Percentiles rank a stretch among this genome's conserved stretches.
Evolutionary conservation across 2,113 vertebrate genomes (phyloP).

Genomic region (Xenopus laevis): DNA sequence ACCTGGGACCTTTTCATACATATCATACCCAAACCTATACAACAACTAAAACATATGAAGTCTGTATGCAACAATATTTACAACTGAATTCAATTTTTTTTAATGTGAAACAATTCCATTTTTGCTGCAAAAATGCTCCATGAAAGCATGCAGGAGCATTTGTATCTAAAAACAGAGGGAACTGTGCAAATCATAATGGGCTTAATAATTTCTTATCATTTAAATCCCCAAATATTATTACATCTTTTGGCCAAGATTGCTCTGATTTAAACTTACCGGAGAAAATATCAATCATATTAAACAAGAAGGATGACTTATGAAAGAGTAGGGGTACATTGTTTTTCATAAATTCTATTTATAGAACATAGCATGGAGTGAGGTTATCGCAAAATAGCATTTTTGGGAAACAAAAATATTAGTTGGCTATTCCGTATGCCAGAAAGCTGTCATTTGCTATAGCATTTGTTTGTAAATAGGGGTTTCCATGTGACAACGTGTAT

Average conservation of each 20-base stretch:
- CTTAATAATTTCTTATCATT: slow-evolving; percentile 57
- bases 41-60: slow-evolving; percentile 56
- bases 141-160: slow-evolving; percentile 70
- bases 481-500: background rate
- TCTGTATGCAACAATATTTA: slow-evolving; percentile 51
- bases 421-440: background rate
- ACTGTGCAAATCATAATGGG: slow-evolving; percentile 45
- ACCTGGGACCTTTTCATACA: slow-evolving; percentile 65
- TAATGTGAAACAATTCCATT: slow-evolving; percentile 11
- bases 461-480: background rate
- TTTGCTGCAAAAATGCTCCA: slow-evolving; percentile 63
- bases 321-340: background rate
- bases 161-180: slow-evolving; percentile 40
- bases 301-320: background rate
- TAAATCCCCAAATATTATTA: background rate
- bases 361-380: no score
- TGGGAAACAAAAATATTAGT: background rate
- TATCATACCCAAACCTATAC: slow-evolving; percentile 64
- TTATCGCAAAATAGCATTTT: background rate
- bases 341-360: no score
- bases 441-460: background rate
- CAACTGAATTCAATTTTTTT: slow-evolving; percentile 34
- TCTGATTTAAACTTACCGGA: background rate
- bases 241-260: background rate
- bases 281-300: no score